Evolutionary conservation across 2,113 vertebrate species (phyloP), one percentile per base, ranked within the genome.

Genomic region (Lichenostomus cassidix): DNA sequence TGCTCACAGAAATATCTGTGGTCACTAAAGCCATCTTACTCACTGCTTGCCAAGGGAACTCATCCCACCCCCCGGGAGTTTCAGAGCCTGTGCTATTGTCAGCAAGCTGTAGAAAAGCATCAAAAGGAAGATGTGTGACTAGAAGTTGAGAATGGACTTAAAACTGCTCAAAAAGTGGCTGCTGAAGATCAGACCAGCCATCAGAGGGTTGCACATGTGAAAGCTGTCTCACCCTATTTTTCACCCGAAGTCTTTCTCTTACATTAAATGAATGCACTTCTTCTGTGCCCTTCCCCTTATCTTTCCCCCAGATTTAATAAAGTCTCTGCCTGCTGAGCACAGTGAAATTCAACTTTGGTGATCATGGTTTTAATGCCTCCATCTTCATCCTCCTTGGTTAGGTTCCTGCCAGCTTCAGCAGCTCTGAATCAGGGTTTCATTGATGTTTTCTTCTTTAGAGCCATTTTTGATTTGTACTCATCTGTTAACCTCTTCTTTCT

Each of bases 101-200:
- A 93, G 85, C 20, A 80, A 77, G 42, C 35, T 77, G 58, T 33
- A 85, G 75, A 60, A 91, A 93, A 86, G 10, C 28, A 83, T 35
- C 39, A 55, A 82, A 91, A 77, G 29, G 55, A 73, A 95, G 53
- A 85, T 28, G 10, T 37, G 58, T 59, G 41, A 64, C 73, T 75
- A 83, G 41, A 90, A 81, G 64, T 10, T 81, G 31, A 56, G 52
- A 92, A 59, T 35, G 44, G 76, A 49, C 53, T 68, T 70, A 46
- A 81, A 88, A 44, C 37, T 55, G 11, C 53, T 49, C 33, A 44
- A 12, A 46, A 50, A 49, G 18, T 42, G 60, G 58, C 24, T 93
- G 52, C 49, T 86, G 60, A 71, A 70, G 42, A 47, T 21, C 39
- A 71, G 46, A 44, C 16, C 13, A 80, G 39, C 52, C 49, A 68